These are phyloP conservation scores for Pseudachorutes palmiensis DNA, from an alignment of 1,140 invertebrate species.

Conservation along the genomic window DNA sequence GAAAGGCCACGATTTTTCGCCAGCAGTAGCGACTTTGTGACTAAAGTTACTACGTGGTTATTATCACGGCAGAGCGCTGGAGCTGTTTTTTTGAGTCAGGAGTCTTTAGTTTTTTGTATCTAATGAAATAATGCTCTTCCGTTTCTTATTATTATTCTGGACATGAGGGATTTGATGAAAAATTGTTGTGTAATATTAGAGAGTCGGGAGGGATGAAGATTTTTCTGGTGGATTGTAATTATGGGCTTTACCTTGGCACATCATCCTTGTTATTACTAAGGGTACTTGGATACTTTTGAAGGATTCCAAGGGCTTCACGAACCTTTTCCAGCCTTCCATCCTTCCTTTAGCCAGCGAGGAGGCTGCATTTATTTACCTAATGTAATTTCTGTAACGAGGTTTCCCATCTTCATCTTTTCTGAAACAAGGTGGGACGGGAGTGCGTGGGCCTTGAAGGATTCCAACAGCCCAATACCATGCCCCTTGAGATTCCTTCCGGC, in stretches of 20 bases:
- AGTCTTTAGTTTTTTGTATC: background rate
- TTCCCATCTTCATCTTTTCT: conserved; percentile 14
- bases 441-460: background rate
- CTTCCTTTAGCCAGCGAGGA: background rate
- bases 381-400: conserved; percentile 29
- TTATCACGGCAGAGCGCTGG: too few relatives aligned
- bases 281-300: background rate
- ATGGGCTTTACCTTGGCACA: background rate
- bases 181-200: conserved; percentile 4
- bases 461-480: background rate
- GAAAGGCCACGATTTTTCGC: too few relatives aligned
- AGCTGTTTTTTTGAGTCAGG: too few relatives aligned
- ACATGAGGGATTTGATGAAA: conserved; percentile 13
- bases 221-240: background rate
- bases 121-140: conserved; percentile 1
- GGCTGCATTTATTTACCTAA: conserved; percentile 23
- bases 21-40: too few relatives aligned
- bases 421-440: conserved; percentile 4
- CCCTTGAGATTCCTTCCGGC: background rate
- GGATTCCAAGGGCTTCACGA: background rate
- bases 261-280: background rate
- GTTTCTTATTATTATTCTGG: conserved; percentile 1
- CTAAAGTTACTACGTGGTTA: too few relatives aligned
- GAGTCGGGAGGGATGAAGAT: background rate
- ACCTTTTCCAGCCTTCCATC: too few relatives aligned